Evolutionary conservation across 2,113 vertebrate genomes (phyloP).

Genomic region (Pomatorhinus ruficollis): DNA sequence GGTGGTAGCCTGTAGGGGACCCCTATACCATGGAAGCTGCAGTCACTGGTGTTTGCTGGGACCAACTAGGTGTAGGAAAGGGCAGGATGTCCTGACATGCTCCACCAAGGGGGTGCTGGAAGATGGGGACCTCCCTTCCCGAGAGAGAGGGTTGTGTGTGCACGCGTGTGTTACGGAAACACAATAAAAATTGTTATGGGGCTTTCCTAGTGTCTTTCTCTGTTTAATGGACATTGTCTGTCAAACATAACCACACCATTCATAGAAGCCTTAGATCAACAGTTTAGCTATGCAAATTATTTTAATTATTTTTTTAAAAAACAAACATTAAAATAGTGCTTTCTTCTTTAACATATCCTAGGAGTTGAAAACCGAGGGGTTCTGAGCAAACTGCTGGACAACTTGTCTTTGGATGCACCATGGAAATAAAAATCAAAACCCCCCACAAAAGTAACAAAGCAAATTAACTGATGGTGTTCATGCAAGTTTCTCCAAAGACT

Average conservation of each 20-base stretch:
- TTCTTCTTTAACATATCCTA: constrained; percentile 77
- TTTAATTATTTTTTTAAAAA: constrained; percentile 72
- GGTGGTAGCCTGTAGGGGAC: neutral
- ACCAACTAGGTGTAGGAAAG: neutral
- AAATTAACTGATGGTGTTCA: constrained; percentile 72
- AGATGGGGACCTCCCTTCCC: neutral
- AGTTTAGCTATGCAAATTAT: constrained; percentile 85
- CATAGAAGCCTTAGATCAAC: constrained; percentile 83
- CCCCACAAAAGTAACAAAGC: constrained; percentile 73
- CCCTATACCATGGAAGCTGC: neutral
- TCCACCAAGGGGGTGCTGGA: neutral
- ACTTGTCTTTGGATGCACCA: constrained; percentile 77
- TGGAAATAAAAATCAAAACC: constrained; percentile 73
- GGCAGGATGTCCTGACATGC: constrained; percentile 1
- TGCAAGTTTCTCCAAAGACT: constrained; percentile 74
- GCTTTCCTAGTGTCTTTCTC: constrained; percentile 69
- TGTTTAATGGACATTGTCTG: constrained; percentile 70
- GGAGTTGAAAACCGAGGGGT: constrained; percentile 71
- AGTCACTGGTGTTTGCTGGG: neutral
- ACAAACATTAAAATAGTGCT: constrained; percentile 78
- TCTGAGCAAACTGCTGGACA: constrained; percentile 75
- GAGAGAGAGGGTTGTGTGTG: neutral
- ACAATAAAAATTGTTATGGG: constrained; percentile 56
- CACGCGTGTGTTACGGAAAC: constrained; percentile 18
- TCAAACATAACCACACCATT: constrained; percentile 72